A percentile compares a stretch with the other conserved stretches of the same genome.
phyloP scores from a whole-genome alignment of 1,140 invertebrate genomes.

The Caerostris extrusa region DNA sequence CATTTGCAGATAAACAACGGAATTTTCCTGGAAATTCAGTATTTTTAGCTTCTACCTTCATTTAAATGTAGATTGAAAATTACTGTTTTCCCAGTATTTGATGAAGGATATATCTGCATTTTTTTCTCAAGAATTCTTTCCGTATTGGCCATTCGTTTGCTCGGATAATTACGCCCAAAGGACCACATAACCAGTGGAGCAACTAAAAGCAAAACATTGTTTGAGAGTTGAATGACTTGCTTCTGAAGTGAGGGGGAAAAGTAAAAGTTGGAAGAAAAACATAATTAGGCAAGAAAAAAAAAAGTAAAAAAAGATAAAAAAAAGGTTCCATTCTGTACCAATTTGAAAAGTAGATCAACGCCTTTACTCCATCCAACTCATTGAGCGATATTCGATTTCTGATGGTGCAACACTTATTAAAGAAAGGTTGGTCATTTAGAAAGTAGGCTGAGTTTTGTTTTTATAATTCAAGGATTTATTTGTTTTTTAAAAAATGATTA shows the following conservation, averaged over 20 bases:
- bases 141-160: not conserved
- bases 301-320: not conserved
- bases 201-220: slow-evolving; percentile 16
- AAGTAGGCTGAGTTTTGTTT: too few relatives aligned
- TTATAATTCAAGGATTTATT: too few relatives aligned
- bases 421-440: too few relatives aligned
- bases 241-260: not conserved
- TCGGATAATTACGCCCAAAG: slow-evolving; percentile 41
- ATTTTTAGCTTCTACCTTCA: slow-evolving; percentile 4
- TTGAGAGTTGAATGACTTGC: slow-evolving; percentile 25
- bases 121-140: not conserved
- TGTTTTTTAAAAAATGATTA: too few relatives aligned
- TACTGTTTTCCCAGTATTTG: not conserved
- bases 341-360: not conserved
- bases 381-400: not conserved
- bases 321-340: not conserved
- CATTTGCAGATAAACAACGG: too few relatives aligned
- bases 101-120: not conserved
- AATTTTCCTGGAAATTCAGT: not conserved
- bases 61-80: slow-evolving; percentile 7
- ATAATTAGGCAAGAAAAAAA: not conserved
- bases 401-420: too few relatives aligned
- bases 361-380: not conserved
- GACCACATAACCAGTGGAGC: slow-evolving; percentile 30
- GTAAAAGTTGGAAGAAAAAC: not conserved